A percentile compares a stretch with the other conserved stretches of the same genome.
phyloP scores from a whole-genome alignment of 92 coral and sea anemone species.

The Palythoa heliodiscus region DNA sequence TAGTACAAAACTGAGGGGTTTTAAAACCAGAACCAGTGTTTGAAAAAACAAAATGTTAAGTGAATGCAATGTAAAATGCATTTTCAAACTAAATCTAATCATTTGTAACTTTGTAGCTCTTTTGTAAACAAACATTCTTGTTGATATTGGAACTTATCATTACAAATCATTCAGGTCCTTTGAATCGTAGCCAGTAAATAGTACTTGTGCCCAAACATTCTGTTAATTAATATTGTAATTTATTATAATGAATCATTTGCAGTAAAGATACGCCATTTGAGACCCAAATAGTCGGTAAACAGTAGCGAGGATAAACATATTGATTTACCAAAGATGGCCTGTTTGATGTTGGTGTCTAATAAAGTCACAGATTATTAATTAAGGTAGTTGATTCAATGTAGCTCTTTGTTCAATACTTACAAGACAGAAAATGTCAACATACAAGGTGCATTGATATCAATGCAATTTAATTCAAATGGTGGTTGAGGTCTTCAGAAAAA shows the following conservation, averaged over 20 bases:
- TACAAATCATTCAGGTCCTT: conserved; percentile 32
- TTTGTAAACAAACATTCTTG: conserved; percentile 24
- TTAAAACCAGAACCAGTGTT: conserved; percentile 12
- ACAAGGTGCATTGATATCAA: background rate
- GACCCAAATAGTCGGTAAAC: background rate
- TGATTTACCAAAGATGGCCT: background rate
- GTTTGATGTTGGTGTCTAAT: background rate
- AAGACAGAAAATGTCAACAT: background rate
- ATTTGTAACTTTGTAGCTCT: background rate
- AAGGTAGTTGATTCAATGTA: background rate
- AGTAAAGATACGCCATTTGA: background rate
- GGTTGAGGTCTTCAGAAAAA: conserved; percentile 8
- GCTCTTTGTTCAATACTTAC: background rate
- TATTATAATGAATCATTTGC: background rate
- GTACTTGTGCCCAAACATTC: conserved; percentile 29
- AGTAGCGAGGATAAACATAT: background rate
- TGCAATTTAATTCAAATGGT: background rate
- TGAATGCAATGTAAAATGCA: conserved; percentile 24
- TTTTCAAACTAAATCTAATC: conserved; percentile 19
- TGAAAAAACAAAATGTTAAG: conserved; percentile 28
- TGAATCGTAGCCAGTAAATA: conserved; percentile 31
- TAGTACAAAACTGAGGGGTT: conserved; percentile 1
- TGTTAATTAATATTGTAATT: background rate
- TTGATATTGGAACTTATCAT: conserved; percentile 31
- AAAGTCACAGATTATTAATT: background rate